Conservation (phyloP, 1,140 invertebrate species). For the Pseudomyrmex concolor region DNA sequence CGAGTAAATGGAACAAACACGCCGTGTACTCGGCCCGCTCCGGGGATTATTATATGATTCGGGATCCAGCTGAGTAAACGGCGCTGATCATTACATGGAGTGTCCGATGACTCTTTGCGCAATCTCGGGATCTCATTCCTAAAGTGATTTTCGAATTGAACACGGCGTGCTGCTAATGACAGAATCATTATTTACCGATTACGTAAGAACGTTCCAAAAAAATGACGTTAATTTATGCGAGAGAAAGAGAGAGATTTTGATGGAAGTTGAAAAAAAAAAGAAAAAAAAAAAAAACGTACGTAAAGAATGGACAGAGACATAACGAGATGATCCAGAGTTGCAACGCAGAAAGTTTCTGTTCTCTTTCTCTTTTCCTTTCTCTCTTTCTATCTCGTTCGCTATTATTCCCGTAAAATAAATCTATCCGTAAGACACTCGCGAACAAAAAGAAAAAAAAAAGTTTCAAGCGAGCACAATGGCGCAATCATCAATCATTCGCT, state of each 20-base stretch:
- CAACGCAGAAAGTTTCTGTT: neutral
- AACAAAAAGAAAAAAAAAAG: constrained; percentile 31
- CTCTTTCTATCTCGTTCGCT: neutral
- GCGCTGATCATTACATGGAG: constrained; percentile 58
- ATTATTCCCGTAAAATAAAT: neutral
- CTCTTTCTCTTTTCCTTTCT: neutral
- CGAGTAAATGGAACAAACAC: constrained; percentile 75
- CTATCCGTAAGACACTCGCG: constrained; percentile 11
- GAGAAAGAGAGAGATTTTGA: neutral
- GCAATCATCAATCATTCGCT: constrained; percentile 40
- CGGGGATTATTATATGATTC: constrained; percentile 70
- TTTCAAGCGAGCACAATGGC: constrained; percentile 24
- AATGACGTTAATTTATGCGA: neutral
- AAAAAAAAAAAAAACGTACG: neutral
- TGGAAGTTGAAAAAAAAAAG: neutral
- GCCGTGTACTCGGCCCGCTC: constrained; percentile 57
- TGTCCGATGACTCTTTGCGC: constrained; percentile 26
- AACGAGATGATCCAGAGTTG: neutral
- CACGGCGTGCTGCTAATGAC: neutral
- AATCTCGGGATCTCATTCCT: constrained; percentile 15
- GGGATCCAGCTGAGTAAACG: constrained; percentile 72
- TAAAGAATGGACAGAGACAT: neutral
- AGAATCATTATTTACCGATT: neutral
- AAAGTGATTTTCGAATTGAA: constrained; percentile 34
- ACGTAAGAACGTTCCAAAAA: neutral